These are phyloP conservation scores for Mus caroli DNA, from an alignment of 2,797 vertebrate species.

Conservation along the genomic window DNA sequence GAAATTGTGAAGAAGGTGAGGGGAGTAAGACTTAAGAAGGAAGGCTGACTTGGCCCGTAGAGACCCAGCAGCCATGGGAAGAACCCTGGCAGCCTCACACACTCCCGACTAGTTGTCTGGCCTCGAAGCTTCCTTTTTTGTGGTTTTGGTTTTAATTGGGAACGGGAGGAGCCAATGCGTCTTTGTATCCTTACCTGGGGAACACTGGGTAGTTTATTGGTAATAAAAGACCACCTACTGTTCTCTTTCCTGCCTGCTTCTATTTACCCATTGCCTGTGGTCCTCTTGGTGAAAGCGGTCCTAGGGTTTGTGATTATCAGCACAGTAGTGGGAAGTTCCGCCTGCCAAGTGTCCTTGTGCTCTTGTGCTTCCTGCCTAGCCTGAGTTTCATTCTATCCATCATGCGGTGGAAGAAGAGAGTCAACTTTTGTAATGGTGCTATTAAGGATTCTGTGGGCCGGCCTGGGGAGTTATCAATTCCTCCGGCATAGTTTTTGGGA, in stretches of 20 bases:
- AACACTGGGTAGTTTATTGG: not conserved
- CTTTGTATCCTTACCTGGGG: not conserved
- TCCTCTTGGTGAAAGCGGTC: not conserved
- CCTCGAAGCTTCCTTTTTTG: not conserved
- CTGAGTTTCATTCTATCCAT: not conserved
- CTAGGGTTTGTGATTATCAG: not conserved
- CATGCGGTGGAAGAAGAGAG: not conserved
- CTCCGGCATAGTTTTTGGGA: not conserved
- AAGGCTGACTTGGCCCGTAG: not conserved
- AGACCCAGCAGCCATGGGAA: not conserved
- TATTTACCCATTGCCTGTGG: not conserved
- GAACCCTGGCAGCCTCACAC: not conserved
- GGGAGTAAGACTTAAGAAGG: not conserved
- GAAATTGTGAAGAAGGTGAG: not conserved
- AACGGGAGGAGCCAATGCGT: fast-evolving
- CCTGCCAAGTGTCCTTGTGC: not conserved
- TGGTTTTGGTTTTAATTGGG: not conserved
- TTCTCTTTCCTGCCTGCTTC: not conserved
- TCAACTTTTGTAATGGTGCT: not conserved
- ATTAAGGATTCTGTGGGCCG: not conserved
- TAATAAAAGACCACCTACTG: not conserved
- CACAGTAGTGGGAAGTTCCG: not conserved
- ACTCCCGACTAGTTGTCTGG: not conserved
- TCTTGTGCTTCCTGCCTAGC: not conserved
- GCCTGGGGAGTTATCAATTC: not conserved